A percentile compares a stretch with the other conserved stretches of the same genome.
Evolutionary conservation across 2,797 vertebrate genomes (phyloP).

Genomic region (Aselliscus stoliczkanus): DNA sequence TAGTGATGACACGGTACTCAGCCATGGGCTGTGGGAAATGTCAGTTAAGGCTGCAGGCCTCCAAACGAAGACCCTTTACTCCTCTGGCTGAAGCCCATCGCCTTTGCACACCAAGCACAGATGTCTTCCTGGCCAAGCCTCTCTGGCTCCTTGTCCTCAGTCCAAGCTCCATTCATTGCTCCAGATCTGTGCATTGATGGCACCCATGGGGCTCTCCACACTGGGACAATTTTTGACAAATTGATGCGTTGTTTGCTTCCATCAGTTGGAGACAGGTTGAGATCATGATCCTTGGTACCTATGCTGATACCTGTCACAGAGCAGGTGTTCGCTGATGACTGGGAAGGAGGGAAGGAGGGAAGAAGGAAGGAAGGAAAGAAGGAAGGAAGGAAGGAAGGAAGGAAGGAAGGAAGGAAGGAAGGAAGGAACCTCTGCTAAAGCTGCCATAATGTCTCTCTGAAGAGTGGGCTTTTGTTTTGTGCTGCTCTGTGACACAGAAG

Average conservation of each 20-base stretch:
- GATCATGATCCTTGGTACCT: not conserved
- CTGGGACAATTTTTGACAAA: not conserved
- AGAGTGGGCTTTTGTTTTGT: not conserved
- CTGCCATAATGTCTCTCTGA: not conserved
- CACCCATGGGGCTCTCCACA: no score
- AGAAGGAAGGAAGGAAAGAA: not conserved
- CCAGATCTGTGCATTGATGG: fast-evolving
- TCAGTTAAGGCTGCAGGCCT: not conserved
- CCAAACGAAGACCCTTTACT: not conserved
- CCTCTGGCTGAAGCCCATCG: not conserved
- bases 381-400: no score
- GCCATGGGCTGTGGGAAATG: not conserved
- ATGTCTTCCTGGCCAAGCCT: not conserved
- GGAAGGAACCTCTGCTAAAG: not conserved
- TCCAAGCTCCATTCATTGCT: not conserved
- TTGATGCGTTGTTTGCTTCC: not conserved
- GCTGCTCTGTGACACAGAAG: not conserved
- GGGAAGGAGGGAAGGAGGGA: not conserved
- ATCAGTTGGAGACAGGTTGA: not conserved
- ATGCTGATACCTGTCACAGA: not conserved
- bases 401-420: not conserved
- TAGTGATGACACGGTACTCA: not conserved
- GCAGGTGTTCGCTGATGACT: not conserved
- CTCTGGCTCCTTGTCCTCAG: not conserved
- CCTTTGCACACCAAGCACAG: not conserved